phyloP scores from a whole-genome alignment of 2,888 invertebrate species.

The Pristionchus fissidentatus region DNA sequence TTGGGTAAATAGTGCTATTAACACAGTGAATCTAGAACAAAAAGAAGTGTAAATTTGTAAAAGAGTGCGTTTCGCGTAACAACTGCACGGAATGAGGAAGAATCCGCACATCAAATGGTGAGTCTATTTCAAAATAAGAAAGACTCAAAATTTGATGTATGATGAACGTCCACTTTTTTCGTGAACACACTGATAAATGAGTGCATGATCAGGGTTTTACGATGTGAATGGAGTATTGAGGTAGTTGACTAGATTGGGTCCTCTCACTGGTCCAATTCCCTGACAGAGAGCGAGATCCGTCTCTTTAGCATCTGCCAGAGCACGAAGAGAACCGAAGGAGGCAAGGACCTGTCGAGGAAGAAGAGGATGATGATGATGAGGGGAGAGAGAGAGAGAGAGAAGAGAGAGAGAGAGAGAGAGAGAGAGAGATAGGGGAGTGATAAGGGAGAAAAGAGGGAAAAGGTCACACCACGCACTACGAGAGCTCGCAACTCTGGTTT shows the following conservation, averaged over 20 bases:
- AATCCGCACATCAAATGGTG: too few relatives aligned
- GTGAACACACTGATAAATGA: background rate
- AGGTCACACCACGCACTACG: background rate
- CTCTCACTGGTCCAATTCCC: constrained; percentile 71
- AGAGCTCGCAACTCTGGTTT: too few relatives aligned
- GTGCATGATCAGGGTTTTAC: constrained; percentile 21
- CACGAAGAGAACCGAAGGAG: constrained; percentile 66
- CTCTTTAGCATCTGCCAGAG: constrained; percentile 63
- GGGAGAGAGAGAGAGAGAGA: background rate
- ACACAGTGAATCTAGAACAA: background rate
- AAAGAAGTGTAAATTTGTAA: too few relatives aligned
- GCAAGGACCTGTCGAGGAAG: constrained; percentile 58
- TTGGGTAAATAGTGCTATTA: background rate
- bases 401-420: too few relatives aligned
- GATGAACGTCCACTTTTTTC: background rate
- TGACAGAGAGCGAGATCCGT: constrained; percentile 67
- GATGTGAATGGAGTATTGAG: constrained; percentile 58
- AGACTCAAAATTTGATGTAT: too few relatives aligned
- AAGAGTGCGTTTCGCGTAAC: too few relatives aligned
- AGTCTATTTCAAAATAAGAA: background rate
- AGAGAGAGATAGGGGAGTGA: too few relatives aligned
- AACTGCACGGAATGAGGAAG: too few relatives aligned
- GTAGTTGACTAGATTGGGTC: constrained; percentile 65
- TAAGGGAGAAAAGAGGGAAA: background rate
- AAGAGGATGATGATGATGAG: background rate